A percentile compares a stretch with the other conserved stretches of the same genome.
Conservation (phyloP, 2,797 vertebrate species). For the Danio kyathit region DNA sequence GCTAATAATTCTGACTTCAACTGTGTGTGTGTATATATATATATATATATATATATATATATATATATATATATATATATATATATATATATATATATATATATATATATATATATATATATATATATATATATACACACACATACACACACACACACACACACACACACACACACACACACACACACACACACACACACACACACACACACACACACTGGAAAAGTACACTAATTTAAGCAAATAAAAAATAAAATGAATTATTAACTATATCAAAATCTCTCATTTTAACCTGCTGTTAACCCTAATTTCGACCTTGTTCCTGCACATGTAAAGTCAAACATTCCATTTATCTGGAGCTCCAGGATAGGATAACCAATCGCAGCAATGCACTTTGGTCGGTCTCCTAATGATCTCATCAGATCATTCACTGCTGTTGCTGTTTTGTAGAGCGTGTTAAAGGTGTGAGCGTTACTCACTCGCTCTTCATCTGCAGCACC, state of each 20-base stretch:
- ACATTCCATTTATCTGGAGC: not conserved
- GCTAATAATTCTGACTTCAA: no score
- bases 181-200: no score
- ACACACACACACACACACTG: no score
- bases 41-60: no score
- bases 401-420: slow-evolving; percentile 19
- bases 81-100: no score
- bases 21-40: no score
- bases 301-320: not conserved
- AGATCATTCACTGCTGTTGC: slow-evolving; percentile 27
- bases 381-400: slow-evolving; percentile 27
- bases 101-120: no score
- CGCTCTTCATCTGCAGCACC: slow-evolving; percentile 93
- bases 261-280: not conserved
- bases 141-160: no score
- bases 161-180: no score
- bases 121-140: no score
- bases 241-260: not conserved
- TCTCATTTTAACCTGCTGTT: not conserved
- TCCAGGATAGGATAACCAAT: not conserved
- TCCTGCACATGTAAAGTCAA: no score
- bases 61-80: no score
- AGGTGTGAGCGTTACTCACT: slow-evolving; percentile 80
- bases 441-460: not conserved
- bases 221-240: not conserved